phyloP scores from a whole-genome alignment of 2,888 invertebrate species.

The Julus scandinavius region DNA sequence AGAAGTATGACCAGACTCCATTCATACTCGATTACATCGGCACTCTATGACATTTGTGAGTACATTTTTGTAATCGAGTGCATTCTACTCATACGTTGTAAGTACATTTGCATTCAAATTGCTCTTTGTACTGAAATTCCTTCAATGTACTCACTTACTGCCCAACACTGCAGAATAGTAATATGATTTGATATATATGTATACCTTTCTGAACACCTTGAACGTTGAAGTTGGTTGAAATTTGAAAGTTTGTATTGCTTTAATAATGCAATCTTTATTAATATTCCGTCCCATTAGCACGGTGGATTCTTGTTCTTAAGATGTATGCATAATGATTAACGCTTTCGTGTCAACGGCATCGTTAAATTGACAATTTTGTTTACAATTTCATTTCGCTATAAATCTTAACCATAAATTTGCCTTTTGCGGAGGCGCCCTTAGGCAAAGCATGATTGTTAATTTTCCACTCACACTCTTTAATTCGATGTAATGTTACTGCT shows the following conservation, averaged over 20 bases:
- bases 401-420: conserved; percentile 20
- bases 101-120: no score
- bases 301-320: neutral
- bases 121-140: no score
- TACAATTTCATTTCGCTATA: conserved; percentile 22
- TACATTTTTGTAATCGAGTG: no score
- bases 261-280: neutral
- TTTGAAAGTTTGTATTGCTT: neutral
- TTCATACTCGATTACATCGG: no score
- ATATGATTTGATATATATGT: no score
- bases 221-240: neutral
- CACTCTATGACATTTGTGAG: no score
- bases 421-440: neutral
- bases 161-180: no score
- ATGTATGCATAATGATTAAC: neutral
- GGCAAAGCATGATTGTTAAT: neutral
- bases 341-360: neutral
- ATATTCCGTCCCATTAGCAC: neutral
- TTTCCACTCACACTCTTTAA: conserved; percentile 7
- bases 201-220: no score
- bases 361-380: neutral
- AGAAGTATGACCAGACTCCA: no score
- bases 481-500: neutral
- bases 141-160: no score
- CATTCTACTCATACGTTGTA: no score